Evolutionary conservation across 2,797 vertebrate genomes (phyloP).

Genomic region (Sebastes reedi): DNA sequence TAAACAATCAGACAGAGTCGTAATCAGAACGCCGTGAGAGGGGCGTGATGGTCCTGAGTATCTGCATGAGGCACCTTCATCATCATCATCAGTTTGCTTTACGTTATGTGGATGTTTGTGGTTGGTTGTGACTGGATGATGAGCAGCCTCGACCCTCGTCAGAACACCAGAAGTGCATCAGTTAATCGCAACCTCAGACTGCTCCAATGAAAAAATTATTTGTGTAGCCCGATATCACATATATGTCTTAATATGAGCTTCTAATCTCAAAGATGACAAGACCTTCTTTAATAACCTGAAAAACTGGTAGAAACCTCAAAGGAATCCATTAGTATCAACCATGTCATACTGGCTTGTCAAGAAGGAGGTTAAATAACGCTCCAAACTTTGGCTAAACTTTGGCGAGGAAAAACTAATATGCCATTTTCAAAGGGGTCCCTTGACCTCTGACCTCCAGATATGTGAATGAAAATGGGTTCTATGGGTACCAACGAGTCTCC

Average conservation of each 20-base stretch:
- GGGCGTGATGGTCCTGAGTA: background rate
- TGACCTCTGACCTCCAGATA: too few species aligned
- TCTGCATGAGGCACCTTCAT: background rate
- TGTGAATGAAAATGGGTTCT: too few species aligned
- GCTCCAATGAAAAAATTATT: background rate
- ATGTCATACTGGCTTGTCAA: too few species aligned
- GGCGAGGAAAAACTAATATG: too few species aligned
- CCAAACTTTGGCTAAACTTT: too few species aligned
- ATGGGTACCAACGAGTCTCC: too few species aligned
- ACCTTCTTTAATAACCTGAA: too few species aligned
- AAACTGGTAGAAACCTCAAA: background rate
- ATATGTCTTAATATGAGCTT: background rate
- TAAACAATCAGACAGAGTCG: slow-evolving; percentile 20
- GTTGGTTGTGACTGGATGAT: background rate
- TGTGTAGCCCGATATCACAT: background rate
- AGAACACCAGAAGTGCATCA: background rate
- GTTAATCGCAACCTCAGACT: background rate
- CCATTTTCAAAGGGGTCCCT: too few species aligned
- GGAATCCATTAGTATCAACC: too few species aligned
- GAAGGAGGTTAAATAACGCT: too few species aligned
- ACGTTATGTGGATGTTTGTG: background rate
- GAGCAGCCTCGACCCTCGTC: background rate
- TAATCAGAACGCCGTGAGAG: background rate
- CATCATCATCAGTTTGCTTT: background rate
- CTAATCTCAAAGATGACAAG: too few species aligned